phyloP scores from a whole-genome alignment of 1,140 invertebrate species.

The Drosophila navojoa region DNA sequence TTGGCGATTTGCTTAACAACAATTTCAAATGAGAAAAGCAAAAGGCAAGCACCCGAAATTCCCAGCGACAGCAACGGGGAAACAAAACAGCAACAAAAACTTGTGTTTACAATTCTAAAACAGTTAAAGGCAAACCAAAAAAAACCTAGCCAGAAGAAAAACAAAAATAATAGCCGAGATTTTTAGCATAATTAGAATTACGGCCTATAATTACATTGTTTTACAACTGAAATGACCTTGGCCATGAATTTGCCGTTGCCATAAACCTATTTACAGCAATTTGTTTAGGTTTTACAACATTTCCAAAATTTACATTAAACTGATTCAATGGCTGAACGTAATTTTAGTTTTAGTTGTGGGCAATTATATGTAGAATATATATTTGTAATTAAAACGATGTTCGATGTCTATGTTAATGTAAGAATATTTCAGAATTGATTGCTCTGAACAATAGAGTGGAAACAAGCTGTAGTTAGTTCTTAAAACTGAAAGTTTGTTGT shows the following conservation, averaged over 20 bases:
- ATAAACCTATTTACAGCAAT: background rate
- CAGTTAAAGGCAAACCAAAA: background rate
- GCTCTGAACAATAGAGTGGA: no score
- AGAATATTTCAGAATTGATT: no score
- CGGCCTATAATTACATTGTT: conserved; percentile 1
- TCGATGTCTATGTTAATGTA: no score
- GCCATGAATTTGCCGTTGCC: background rate
- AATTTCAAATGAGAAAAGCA: background rate
- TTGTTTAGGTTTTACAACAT: background rate
- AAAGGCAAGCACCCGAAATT: no score
- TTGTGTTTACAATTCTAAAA: conserved; percentile 11
- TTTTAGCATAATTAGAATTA: background rate
- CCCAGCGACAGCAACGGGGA: background rate
- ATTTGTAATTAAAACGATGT: no score
- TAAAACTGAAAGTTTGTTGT: no score
- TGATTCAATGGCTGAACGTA: no score
- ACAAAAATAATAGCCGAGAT: background rate
- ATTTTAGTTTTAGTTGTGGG: no score
- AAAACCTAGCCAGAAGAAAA: no score
- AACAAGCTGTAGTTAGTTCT: no score
- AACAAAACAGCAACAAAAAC: background rate
- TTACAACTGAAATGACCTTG: background rate
- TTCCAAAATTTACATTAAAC: no score
- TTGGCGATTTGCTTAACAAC: conserved; percentile 2
- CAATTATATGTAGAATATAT: no score